A percentile compares a stretch with the other conserved stretches of the same genome.
These are phyloP conservation scores for Calephelis nemesis DNA, from an alignment of 1,140 invertebrate species.

Conservation along the genomic window DNA sequence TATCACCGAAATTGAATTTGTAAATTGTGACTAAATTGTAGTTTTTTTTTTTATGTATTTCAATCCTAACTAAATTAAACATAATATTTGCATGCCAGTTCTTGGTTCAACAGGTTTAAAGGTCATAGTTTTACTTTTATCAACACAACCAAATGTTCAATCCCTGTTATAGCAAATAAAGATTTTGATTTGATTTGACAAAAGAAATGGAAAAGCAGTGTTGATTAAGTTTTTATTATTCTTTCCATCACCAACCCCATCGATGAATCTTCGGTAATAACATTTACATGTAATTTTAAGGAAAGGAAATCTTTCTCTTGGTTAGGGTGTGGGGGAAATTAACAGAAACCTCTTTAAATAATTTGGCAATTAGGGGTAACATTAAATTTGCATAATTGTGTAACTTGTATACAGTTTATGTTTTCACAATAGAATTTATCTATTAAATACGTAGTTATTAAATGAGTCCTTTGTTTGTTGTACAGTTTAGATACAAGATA, in stretches of 20 bases:
- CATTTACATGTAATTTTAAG: slow-evolving; percentile 70
- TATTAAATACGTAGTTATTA: slow-evolving; percentile 32
- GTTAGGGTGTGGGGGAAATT: slow-evolving; percentile 49
- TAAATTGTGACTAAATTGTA: too few relatives aligned
- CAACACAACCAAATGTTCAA: too few relatives aligned
- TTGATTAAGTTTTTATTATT: slow-evolving; percentile 46
- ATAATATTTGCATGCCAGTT: too few relatives aligned
- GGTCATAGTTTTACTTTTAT: too few relatives aligned
- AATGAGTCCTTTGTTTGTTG: slow-evolving; percentile 24
- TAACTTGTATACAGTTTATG: slow-evolving; percentile 73
- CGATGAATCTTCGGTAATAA: slow-evolving; percentile 61
- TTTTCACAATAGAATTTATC: slow-evolving; percentile 67
- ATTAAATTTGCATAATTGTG: slow-evolving; percentile 78
- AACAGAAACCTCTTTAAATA: slow-evolving; percentile 75
- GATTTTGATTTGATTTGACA: not conserved
- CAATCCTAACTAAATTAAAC: too few relatives aligned
- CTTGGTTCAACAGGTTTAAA: too few relatives aligned
- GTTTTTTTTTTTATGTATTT: too few relatives aligned
- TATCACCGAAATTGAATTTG: too few relatives aligned
- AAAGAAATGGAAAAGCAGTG: slow-evolving; percentile 12
- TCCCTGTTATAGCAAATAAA: too few relatives aligned
- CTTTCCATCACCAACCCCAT: slow-evolving; percentile 52
- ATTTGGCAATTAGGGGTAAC: slow-evolving; percentile 76
- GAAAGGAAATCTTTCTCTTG: slow-evolving; percentile 58
- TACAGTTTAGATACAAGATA: not conserved